Base-by-base conservation (phyloP, 1,140 invertebrate species). In the Caligus rogercresseyi region DNA sequence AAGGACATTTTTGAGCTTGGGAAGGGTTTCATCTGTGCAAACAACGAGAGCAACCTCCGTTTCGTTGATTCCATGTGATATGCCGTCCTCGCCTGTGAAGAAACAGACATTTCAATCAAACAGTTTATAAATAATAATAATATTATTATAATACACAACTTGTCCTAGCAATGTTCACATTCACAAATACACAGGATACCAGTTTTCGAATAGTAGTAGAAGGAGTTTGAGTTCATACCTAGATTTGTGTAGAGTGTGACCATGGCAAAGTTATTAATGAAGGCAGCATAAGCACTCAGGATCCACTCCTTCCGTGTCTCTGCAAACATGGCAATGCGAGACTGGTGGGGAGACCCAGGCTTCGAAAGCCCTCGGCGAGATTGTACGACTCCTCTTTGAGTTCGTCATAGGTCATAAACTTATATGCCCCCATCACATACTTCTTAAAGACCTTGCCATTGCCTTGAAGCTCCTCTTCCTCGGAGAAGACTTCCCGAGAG, bases 401-500 rank as follows among this genome's bases (percentile, higher is more conserved):
- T 67, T 92, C 85, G 23, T 75, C 74, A 72, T 81, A 95, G 2
- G 83, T 83, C 61, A 84, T 81, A 91, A 92, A 98, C 66, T 82
- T 78, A 73, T 97, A 98, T 11, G 88, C 82, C 24, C 89, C 89
- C 80, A 93, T 84, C 54, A 61, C 52, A 63, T 68, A 80, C 77
- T 98, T 97, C 75, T 95, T 94, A 70, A 97, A 96, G 20, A 94
- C 79, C 70, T 87, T 80, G 54, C 93, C 93, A 73, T 94, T 92
- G 0, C 84, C 80, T 71, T 96, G 90, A 1, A 82, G 72, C 72
- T 97, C 92, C 69, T 97, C 89, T 70, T 95, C 89, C 72, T 94
- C 91, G 54, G 83, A 83, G 3, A 95, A 76, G 59, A 97, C 84
- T 67, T 92, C 80, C 53, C 94, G 77, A 0, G 89, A 92, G 15